These are phyloP conservation scores for Melanotaenia duboulayi DNA, from an alignment of 2,113 vertebrate genomes.

Conservation along the genomic window DNA sequence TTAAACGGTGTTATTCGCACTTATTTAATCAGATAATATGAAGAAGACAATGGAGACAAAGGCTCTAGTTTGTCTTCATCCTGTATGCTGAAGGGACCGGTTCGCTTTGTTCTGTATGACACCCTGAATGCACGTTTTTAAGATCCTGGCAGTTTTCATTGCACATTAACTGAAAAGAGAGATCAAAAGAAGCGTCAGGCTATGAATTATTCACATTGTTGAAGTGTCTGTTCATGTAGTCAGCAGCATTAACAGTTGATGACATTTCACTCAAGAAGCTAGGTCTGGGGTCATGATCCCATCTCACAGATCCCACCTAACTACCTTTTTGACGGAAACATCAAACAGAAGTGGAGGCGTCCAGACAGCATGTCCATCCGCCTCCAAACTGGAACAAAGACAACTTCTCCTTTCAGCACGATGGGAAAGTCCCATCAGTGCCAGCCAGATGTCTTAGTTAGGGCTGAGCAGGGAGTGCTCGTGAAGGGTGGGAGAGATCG, in stretches of 20 bases:
- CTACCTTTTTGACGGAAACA: slow-evolving; percentile 53
- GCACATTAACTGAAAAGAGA: neutral
- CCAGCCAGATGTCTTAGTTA: slow-evolving; percentile 53
- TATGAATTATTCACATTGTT: slow-evolving; percentile 21
- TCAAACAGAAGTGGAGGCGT: slow-evolving; percentile 57
- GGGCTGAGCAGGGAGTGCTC: slow-evolving; percentile 17
- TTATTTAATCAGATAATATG: too few species aligned
- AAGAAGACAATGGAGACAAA: too few species aligned
- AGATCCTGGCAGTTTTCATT: neutral
- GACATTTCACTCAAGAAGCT: slow-evolving; percentile 33
- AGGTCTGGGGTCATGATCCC: slow-evolving; percentile 34
- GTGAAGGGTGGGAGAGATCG: slow-evolving; percentile 17
- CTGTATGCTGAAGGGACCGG: too few species aligned
- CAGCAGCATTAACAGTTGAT: slow-evolving; percentile 20
- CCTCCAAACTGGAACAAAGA: slow-evolving; percentile 47
- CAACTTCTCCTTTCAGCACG: slow-evolving; percentile 25
- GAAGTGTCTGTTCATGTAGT: slow-evolving; percentile 26
- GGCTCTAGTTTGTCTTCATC: too few species aligned
- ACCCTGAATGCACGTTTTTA: too few species aligned
- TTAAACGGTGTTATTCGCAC: neutral
- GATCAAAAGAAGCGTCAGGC: neutral
- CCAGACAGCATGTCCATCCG: slow-evolving; percentile 40
- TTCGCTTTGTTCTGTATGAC: too few species aligned
- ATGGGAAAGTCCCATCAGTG: slow-evolving; percentile 60
- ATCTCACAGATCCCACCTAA: slow-evolving; percentile 26